Percentiles rank a stretch among this genome's conserved stretches.
Evolutionary conservation across 64 coral and sea anemone species (phyloP).

Genomic region (Pocillopora damicornis): DNA sequence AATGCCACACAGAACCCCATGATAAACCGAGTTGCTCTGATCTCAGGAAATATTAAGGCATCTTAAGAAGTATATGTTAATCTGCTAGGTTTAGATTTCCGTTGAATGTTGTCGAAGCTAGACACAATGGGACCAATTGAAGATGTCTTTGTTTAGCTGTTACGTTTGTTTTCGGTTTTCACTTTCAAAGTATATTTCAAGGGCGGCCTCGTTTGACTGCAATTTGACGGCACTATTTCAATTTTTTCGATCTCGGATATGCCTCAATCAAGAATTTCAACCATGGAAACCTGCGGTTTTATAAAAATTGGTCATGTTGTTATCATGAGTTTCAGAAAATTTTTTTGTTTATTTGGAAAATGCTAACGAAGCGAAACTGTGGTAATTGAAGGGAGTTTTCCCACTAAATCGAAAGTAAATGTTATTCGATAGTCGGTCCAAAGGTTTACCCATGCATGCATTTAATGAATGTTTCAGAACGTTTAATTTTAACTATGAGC

Average conservation of each 20-base stretch:
- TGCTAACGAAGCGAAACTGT: not conserved
- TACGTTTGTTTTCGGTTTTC: not conserved
- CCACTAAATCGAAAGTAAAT: not conserved
- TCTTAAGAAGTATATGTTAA: too few relatives aligned
- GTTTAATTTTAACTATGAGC: too few relatives aligned
- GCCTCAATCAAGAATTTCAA: not conserved
- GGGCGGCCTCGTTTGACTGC: not conserved
- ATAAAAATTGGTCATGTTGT: too few relatives aligned
- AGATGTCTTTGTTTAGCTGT: not conserved
- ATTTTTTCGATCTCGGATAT: not conserved
- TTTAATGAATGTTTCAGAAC: too few relatives aligned
- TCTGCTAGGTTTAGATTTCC: too few relatives aligned
- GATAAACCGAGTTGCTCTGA: too few relatives aligned
- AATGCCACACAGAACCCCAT: too few relatives aligned
- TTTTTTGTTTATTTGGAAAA: not conserved
- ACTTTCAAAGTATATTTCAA: not conserved
- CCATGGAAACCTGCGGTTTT: too few relatives aligned
- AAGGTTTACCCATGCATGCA: not conserved
- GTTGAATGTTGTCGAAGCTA: not conserved
- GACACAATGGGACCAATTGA: not conserved
- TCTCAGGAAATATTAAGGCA: too few relatives aligned
- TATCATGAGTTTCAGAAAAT: too few relatives aligned
- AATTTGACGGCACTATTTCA: not conserved
- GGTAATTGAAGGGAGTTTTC: not conserved
- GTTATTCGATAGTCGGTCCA: not conserved